Evolutionary conservation across 2,113 vertebrate genomes (phyloP).

Genomic region (Anolis carolinensis): DNA sequence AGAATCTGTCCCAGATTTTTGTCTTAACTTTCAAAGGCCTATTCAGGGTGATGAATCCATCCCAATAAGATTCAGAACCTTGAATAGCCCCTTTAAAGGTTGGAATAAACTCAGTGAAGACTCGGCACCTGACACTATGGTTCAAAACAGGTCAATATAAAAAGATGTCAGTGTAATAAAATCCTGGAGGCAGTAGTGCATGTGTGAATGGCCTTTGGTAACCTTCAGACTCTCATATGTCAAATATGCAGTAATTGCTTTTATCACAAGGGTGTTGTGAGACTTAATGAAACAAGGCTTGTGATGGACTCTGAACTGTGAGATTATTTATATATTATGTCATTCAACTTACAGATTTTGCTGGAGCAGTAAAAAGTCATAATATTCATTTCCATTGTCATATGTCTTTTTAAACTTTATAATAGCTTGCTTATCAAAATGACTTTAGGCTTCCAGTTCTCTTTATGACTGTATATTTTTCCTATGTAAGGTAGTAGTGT

Average conservation of each 20-base stretch:
- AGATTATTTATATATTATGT: background rate
- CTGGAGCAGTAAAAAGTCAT: background rate
- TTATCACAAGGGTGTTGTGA: background rate
- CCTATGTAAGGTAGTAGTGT: background rate
- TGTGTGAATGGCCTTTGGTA: background rate
- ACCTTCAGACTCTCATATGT: background rate
- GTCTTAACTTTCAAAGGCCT: too few species aligned
- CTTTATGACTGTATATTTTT: conserved; percentile 1
- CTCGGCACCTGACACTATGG: background rate
- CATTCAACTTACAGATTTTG: background rate
- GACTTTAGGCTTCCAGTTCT: background rate
- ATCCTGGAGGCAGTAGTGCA: background rate
- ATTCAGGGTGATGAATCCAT: too few species aligned
- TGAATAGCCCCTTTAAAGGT: too few species aligned
- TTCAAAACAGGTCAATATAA: background rate
- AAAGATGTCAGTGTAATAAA: background rate
- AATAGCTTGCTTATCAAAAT: conserved; percentile 25
- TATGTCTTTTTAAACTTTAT: conserved; percentile 19
- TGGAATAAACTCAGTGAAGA: background rate
- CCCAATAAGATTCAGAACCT: too few species aligned
- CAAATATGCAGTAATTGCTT: background rate
- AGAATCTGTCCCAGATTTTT: too few species aligned
- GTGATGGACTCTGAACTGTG: background rate
- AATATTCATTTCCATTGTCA: conserved; percentile 17
- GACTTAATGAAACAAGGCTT: background rate